A percentile compares a stretch with the other conserved stretches of the same genome.
These are phyloP conservation scores for Steinernema scapterisci DNA, from an alignment of 2,888 invertebrate genomes.

Conservation along the genomic window DNA sequence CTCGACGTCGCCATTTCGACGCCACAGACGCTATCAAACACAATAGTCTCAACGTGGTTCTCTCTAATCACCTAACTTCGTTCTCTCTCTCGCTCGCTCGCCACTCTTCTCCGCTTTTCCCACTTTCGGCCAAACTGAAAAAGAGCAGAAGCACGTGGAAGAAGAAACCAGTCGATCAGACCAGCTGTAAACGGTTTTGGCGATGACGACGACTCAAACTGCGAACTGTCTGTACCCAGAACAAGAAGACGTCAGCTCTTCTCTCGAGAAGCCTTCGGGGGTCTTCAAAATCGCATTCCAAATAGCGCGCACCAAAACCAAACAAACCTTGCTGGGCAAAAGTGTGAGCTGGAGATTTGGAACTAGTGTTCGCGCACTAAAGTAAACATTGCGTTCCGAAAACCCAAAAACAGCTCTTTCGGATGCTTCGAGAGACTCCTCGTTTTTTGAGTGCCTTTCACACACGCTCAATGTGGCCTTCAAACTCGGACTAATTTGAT, in stretches of 20 bases:
- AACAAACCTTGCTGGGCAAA: background rate
- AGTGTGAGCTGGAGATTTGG: constrained; percentile 13
- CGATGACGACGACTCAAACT: background rate
- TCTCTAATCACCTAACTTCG: background rate
- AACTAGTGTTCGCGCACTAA: constrained; percentile 4
- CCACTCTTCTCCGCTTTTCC: background rate
- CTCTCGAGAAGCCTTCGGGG: background rate
- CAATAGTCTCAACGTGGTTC: background rate
- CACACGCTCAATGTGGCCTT: background rate
- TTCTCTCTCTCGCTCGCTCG: background rate
- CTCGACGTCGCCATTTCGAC: constrained; percentile 17
- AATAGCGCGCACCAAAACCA: background rate
- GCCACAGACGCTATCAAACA: constrained; percentile 12
- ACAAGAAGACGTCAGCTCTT: no score
- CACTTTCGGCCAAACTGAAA: background rate
- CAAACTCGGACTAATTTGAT: background rate
- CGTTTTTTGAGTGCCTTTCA: background rate
- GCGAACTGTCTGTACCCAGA: background rate
- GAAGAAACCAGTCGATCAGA: constrained; percentile 10
- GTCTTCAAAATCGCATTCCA: background rate
- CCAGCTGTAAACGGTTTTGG: background rate
- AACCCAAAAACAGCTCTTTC: background rate
- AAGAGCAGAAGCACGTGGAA: background rate
- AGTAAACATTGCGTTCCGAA: constrained; percentile 3
- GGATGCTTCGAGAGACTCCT: background rate